A percentile compares a stretch with the other conserved stretches of the same genome.
Conservation (phyloP, 2,797 vertebrate species). For the Silurus aristotelis region DNA sequence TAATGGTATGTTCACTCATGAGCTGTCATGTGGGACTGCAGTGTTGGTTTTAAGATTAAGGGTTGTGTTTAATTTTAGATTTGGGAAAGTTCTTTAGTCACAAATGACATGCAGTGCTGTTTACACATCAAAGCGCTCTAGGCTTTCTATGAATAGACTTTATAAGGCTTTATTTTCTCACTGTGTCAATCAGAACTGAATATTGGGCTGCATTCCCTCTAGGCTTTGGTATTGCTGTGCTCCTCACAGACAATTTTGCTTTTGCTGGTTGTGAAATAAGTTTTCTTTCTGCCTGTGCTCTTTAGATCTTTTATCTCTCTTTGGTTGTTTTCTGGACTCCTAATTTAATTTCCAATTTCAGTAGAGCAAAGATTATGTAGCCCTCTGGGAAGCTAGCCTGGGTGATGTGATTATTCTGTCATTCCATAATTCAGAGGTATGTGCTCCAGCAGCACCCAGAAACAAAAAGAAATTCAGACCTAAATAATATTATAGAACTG, state of each 20-base stretch:
- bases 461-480: constrained; percentile 30
- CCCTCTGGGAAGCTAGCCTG: constrained; percentile 46
- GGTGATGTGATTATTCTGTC: constrained; percentile 45
- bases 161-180: constrained; percentile 41
- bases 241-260: constrained; percentile 29
- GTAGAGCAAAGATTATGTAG: constrained; percentile 44
- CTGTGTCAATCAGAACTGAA: neutral
- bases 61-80: constrained; percentile 36
- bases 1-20: constrained; percentile 82
- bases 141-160: constrained; percentile 36
- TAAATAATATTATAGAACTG: constrained; percentile 10
- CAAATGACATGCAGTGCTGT: constrained; percentile 43
- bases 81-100: constrained; percentile 50
- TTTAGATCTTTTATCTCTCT: constrained; percentile 32
- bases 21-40: neutral
- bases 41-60: neutral
- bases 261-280: constrained; percentile 31
- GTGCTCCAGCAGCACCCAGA: constrained; percentile 28
- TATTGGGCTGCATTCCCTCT: constrained; percentile 17
- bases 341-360: constrained; percentile 49
- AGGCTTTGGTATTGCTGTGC: constrained; percentile 16
- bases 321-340: constrained; percentile 44
- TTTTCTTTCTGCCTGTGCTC: constrained; percentile 14
- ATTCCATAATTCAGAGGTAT: constrained; percentile 35
- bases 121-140: constrained; percentile 15